phyloP scores from a whole-genome alignment of 92 coral and sea anemone species.

The Desmophyllum pertusum region DNA sequence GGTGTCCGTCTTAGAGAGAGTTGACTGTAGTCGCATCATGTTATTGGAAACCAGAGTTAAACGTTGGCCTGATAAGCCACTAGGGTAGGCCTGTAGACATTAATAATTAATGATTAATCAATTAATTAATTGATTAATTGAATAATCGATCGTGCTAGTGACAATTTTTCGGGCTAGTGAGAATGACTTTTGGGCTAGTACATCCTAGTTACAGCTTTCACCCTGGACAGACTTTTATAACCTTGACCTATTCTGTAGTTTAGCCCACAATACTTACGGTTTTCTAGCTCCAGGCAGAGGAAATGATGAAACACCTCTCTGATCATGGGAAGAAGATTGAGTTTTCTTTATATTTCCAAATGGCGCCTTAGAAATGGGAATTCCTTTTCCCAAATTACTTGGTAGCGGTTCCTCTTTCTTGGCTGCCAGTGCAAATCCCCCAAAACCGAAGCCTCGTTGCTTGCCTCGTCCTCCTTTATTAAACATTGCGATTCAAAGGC shows the following conservation, averaged over 20 bases:
- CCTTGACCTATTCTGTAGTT: background rate
- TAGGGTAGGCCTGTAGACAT: too few species aligned
- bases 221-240: background rate
- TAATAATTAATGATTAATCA: too few species aligned
- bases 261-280: slow-evolving; percentile 44
- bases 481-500: slow-evolving; percentile 57
- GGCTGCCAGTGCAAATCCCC: slow-evolving; percentile 88
- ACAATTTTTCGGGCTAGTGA: too few species aligned
- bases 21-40: too few species aligned
- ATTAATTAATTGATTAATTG: too few species aligned
- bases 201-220: background rate
- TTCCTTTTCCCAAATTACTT: slow-evolving; percentile 15
- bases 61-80: too few species aligned
- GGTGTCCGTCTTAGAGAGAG: too few species aligned
- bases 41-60: too few species aligned
- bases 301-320: slow-evolving; percentile 24
- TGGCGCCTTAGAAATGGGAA: slow-evolving; percentile 13
- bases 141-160: too few species aligned
- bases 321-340: background rate
- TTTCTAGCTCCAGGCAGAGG: slow-evolving; percentile 56
- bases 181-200: too few species aligned
- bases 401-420: slow-evolving; percentile 70
- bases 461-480: slow-evolving; percentile 92
- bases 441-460: slow-evolving; percentile 94
- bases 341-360: slow-evolving; percentile 15